Base-by-base conservation (phyloP, 2,113 vertebrate genomes). In the Neogobius melanostomus region DNA sequence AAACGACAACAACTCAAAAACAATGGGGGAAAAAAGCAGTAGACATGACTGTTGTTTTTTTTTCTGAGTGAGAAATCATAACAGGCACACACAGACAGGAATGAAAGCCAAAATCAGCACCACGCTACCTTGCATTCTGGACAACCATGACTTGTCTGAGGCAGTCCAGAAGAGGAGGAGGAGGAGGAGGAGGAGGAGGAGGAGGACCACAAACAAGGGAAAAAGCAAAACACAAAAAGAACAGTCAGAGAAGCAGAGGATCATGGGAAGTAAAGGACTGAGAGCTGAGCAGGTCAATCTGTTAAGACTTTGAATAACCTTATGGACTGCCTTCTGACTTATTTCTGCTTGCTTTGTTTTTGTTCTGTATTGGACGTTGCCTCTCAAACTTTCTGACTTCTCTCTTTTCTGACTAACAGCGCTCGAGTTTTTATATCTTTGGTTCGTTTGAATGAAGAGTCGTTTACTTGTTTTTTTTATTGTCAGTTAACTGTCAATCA, bases 81-180 rank as follows among this genome's bases (percentile, higher is more conserved):
- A 65, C 16, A 81, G 86, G 67, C 43, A 72, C 21, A 70, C 88
- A 89, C 75, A 80, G 60, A 83, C 28, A 36, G 28, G 28, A 36
- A 36, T 36, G 28, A 91, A 88, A 88, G 83, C 85, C 80, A 92
- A 88, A 79, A 88, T 90, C 88, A 87, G 88, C 84, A 75, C 90
- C 88, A 93, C 92, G 82, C 92, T 94, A 94, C 93, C 98, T 99
- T 94, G 97, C 96, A 85, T 99, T 99, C 95, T 99, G 98, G 94
- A 99, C 98, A 95, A 99, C 98, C 98, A 99, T 99, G 93, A 99
- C 97, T 98, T 99, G 98, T 86, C 98, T 99, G 95, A 90, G 94
- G 86, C 90, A 88, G 92, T 92, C 94, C 94, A 94, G 87, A 93
- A 91, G 91, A 90, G 88, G 91, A 89, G 75, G 82, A 90, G 90